Conservation (phyloP, 2,888 invertebrate genomes). For the Galerucella pusilla region DNA sequence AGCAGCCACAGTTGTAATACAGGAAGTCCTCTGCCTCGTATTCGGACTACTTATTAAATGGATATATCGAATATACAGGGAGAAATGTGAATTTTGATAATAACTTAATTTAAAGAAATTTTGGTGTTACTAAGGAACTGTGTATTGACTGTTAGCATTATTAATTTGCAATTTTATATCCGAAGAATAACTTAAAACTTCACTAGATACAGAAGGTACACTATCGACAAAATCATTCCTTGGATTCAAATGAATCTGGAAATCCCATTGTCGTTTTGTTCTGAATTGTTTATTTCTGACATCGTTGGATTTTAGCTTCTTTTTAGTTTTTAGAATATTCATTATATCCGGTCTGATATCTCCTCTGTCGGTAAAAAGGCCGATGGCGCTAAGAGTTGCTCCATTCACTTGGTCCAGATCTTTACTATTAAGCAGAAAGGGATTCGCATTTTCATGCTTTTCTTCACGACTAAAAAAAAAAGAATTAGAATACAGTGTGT, state of each 20-base stretch:
- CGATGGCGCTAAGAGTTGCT: constrained; percentile 45
- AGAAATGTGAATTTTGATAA: too few species aligned
- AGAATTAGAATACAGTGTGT: background rate
- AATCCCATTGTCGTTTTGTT: constrained; percentile 45
- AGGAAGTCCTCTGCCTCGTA: too few species aligned
- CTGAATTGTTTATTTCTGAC: constrained; percentile 47
- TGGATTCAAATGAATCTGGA: constrained; percentile 44
- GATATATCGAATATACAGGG: too few species aligned
- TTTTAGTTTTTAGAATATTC: constrained; percentile 46
- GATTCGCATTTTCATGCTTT: constrained; percentile 38
- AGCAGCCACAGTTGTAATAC: too few species aligned
- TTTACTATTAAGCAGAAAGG: constrained; percentile 45
- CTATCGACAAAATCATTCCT: constrained; percentile 25
- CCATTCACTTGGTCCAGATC: constrained; percentile 44
- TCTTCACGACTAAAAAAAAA: constrained; percentile 7
- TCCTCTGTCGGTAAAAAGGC: constrained; percentile 48
- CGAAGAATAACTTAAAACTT: constrained; percentile 37
- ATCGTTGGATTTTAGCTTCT: constrained; percentile 39
- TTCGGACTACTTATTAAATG: too few species aligned
- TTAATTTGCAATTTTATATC: constrained; percentile 31
- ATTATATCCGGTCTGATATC: constrained; percentile 48
- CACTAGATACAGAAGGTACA: constrained; percentile 28
- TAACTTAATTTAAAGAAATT: too few species aligned
- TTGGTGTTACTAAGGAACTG: too few species aligned
- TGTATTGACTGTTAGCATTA: constrained; percentile 24